phyloP scores from a whole-genome alignment of 1,140 invertebrate genomes.

The Plodia interpunctella region DNA sequence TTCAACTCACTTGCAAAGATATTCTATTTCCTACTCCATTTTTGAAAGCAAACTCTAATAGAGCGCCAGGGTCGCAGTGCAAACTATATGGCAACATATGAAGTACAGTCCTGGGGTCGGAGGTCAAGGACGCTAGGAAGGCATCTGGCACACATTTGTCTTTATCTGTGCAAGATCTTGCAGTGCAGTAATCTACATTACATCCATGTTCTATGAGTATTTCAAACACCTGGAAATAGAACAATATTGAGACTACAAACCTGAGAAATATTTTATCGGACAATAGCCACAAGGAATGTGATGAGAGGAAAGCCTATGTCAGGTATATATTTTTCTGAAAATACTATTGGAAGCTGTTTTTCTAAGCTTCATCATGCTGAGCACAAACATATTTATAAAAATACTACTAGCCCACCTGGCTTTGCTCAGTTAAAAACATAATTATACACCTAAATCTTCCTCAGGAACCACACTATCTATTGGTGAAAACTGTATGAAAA shows the following conservation, averaged over 20 bases:
- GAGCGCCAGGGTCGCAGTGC: constrained; percentile 51
- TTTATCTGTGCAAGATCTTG: constrained; percentile 15
- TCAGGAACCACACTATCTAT: no score
- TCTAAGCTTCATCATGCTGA: no score
- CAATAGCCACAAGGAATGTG: no score
- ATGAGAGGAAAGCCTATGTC: no score
- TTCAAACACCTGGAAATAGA: constrained; percentile 57
- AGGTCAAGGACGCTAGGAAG: constrained; percentile 53
- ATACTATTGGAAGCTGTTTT: no score
- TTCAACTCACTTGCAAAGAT: constrained; percentile 41
- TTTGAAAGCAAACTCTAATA: constrained; percentile 39
- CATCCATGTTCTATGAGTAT: constrained; percentile 62
- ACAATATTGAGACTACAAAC: neutral
- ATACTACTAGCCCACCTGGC: no score
- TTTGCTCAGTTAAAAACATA: no score
- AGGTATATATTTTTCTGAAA: no score
- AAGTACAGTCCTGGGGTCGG: constrained; percentile 40
- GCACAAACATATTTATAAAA: no score
- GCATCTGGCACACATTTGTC: constrained; percentile 56
- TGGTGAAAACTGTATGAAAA: no score
- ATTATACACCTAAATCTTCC: no score
- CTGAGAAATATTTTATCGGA: no score
- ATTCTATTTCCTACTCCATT: constrained; percentile 39
- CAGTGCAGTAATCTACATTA: constrained; percentile 68
- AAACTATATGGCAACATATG: constrained; percentile 58